These are phyloP conservation scores for Pimpla rufipes DNA, from an alignment of 2,888 invertebrate species.

Conservation along the genomic window DNA sequence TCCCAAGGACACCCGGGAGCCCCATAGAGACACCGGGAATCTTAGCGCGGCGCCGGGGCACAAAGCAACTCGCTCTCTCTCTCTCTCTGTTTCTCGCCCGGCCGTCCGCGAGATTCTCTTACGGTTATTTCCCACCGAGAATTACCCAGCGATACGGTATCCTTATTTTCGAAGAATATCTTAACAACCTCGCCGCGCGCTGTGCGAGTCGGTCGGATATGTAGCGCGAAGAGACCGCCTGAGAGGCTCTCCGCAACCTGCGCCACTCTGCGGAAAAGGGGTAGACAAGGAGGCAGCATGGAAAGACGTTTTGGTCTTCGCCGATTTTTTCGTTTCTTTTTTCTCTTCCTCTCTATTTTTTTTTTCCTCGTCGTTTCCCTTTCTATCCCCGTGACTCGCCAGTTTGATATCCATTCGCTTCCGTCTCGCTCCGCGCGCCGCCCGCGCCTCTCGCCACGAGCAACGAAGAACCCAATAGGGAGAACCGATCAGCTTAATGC, in stretches of 20 bases:
- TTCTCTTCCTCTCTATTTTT: constrained; percentile 57
- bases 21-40: constrained; percentile 79
- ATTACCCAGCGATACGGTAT: constrained; percentile 82
- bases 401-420: constrained; percentile 49
- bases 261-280: constrained; percentile 62
- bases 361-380: constrained; percentile 39
- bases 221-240: constrained; percentile 36
- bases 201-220: background rate
- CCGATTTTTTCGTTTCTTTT: constrained; percentile 53
- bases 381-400: constrained; percentile 50
- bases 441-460: constrained; percentile 56
- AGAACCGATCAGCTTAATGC: constrained; percentile 85
- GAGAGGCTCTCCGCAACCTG: constrained; percentile 44
- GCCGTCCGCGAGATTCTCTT: constrained; percentile 81
- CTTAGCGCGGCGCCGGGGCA: constrained; percentile 78
- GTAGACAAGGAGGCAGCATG: constrained; percentile 50
- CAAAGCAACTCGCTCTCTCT: constrained; percentile 27
- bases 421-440: constrained; percentile 57
- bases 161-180: constrained; percentile 83
- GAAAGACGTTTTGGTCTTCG: constrained; percentile 61
- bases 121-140: constrained; percentile 84
- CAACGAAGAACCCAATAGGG: constrained; percentile 80
- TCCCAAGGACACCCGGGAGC: constrained; percentile 83
- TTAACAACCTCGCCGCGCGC: constrained; percentile 76
- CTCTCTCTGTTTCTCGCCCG: background rate